These are phyloP conservation scores for Antheraea assamensis DNA, from an alignment of 2,888 invertebrate species.

Conservation along the genomic window DNA sequence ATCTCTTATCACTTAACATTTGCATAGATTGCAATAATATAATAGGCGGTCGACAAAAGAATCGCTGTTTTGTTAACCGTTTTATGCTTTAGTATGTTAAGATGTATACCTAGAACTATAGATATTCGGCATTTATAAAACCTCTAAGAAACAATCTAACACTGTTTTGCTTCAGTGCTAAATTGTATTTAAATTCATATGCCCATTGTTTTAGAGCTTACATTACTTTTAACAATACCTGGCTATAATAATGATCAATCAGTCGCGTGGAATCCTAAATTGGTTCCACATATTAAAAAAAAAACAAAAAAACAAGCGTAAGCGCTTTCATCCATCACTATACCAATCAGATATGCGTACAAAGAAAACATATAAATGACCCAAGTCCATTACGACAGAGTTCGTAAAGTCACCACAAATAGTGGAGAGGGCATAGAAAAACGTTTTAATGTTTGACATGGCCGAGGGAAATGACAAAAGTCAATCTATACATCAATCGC, in stretches of 20 bases:
- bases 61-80: slow-evolving; percentile 24
- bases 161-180: background rate
- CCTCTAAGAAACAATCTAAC: background rate
- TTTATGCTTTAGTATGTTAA: background rate
- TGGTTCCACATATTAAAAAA: background rate
- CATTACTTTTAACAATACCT: background rate
- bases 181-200: background rate
- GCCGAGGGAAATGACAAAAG: slow-evolving; percentile 80
- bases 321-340: slow-evolving; percentile 68
- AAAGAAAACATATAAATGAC: slow-evolving; percentile 59
- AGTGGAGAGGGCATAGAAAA: slow-evolving; percentile 74
- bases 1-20: slow-evolving; percentile 53
- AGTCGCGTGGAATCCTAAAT: background rate
- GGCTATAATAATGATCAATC: background rate
- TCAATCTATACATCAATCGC: slow-evolving; percentile 82
- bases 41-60: slow-evolving; percentile 28
- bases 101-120: slow-evolving; percentile 29
- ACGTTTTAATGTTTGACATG: slow-evolving; percentile 80
- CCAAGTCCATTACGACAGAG: slow-evolving; percentile 72
- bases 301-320: slow-evolving; percentile 57
- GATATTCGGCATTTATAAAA: background rate
- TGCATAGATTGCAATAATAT: slow-evolving; percentile 37
- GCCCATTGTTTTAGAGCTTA: background rate
- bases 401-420: slow-evolving; percentile 60
- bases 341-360: slow-evolving; percentile 69